Evolutionary conservation across 2,888 invertebrate genomes (phyloP).

Genomic region (Trichogramma evanescens): DNA sequence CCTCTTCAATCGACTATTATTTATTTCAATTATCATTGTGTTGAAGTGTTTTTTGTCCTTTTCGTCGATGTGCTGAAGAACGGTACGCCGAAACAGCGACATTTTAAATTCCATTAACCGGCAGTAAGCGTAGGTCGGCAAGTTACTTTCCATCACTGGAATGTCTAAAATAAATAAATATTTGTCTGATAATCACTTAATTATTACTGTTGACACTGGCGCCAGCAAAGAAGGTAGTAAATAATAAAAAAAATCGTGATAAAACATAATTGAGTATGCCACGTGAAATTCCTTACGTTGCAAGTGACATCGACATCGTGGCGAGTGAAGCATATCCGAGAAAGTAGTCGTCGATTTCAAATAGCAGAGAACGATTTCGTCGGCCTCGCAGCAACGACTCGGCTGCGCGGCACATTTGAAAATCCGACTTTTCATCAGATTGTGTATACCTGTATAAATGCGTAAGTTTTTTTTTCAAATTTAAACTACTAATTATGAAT

Average conservation of each 20-base stretch:
- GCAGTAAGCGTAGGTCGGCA: conserved; percentile 55
- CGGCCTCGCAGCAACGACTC: conserved; percentile 24
- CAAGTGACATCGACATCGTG: conserved; percentile 26
- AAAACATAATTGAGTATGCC: neutral
- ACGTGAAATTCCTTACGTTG: conserved; percentile 21
- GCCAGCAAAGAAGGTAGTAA: no score
- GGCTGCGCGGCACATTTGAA: conserved; percentile 50
- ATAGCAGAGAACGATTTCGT: conserved; percentile 22
- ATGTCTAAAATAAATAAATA: neutral
- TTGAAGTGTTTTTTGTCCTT: conserved; percentile 56
- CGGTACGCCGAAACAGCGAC: conserved; percentile 49
- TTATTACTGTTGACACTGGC: neutral
- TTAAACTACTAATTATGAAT: neutral
- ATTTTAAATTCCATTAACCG: conserved; percentile 54
- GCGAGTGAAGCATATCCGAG: conserved; percentile 32
- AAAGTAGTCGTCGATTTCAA: conserved; percentile 27
- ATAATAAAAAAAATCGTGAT: neutral
- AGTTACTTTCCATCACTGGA: conserved; percentile 21
- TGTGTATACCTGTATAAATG: conserved; percentile 51
- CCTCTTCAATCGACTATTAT: conserved; percentile 50
- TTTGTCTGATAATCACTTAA: neutral
- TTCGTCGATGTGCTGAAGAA: conserved; percentile 52
- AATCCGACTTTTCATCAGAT: conserved; percentile 53
- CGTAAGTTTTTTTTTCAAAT: neutral
- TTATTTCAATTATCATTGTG: conserved; percentile 49